phyloP scores from a whole-genome alignment of 2,113 vertebrate genomes.

The Phalacrocorax pelagicus region DNA sequence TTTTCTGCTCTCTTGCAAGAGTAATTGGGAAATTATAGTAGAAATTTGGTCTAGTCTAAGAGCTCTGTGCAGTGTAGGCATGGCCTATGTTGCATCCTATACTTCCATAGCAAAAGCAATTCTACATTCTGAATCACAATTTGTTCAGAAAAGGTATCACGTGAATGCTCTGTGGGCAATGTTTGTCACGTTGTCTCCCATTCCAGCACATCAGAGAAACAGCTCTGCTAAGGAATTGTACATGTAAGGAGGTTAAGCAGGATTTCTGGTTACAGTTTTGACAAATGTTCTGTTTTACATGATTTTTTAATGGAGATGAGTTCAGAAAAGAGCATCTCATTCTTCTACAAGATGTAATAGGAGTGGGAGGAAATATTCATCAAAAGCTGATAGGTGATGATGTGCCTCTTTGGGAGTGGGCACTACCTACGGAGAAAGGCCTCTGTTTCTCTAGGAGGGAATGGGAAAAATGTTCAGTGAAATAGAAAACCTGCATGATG shows the following conservation, averaged over 20 bases:
- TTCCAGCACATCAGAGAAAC: background rate
- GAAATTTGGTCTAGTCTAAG: background rate
- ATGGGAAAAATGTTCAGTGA: background rate
- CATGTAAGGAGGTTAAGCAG: background rate
- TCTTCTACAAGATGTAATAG: background rate
- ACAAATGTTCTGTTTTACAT: background rate
- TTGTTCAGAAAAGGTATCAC: background rate
- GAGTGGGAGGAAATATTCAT: background rate
- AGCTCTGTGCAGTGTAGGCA: background rate
- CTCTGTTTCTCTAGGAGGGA: background rate
- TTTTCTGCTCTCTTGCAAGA: background rate
- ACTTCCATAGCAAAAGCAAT: background rate
- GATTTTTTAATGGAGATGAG: background rate
- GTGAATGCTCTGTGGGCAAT: background rate
- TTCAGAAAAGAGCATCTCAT: background rate
- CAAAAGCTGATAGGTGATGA: background rate
- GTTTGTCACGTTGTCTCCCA: background rate
- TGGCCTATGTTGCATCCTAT: background rate
- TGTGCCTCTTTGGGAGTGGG: background rate
- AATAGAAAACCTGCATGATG: slow-evolving; percentile 28
- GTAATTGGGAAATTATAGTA: background rate
- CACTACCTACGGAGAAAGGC: background rate
- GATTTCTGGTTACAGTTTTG: background rate
- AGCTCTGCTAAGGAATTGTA: background rate
- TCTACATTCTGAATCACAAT: background rate